phyloP scores from a whole-genome alignment of 2,888 invertebrate genomes.

The Aethes cnicana region DNA sequence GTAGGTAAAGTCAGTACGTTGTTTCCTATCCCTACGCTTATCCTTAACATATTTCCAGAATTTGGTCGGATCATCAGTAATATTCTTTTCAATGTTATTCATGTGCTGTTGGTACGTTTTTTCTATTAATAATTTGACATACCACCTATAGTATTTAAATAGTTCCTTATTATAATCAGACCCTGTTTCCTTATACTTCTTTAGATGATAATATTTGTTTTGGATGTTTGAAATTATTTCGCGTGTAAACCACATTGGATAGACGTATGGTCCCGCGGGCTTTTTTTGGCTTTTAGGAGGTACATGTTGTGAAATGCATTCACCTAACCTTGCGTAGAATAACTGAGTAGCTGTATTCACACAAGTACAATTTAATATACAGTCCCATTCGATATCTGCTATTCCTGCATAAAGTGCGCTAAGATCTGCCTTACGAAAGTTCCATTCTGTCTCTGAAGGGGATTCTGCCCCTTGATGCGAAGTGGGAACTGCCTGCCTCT shows the following conservation, averaged over 20 bases:
- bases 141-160: not conserved
- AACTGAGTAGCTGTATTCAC: not conserved
- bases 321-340: not conserved
- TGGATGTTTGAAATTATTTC: slow-evolving; percentile 4
- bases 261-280: not conserved
- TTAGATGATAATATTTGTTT: not conserved
- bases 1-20: not conserved
- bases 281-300: not conserved
- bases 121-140: not conserved
- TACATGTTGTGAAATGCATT: not conserved
- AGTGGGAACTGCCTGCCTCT: not conserved
- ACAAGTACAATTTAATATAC: not conserved
- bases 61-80: not conserved
- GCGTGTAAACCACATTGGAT: slow-evolving; percentile 5
- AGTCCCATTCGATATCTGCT: not conserved
- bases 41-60: slow-evolving; percentile 7
- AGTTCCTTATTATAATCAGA: not conserved
- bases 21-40: not conserved
- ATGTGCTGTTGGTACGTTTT: not conserved
- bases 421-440: not conserved
- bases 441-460: not conserved
- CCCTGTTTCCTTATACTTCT: not conserved
- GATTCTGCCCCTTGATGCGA: not conserved
- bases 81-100: not conserved
- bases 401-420: not conserved